phyloP scores from a whole-genome alignment of 2,797 vertebrate genomes.

The Circus cinereus region DNA sequence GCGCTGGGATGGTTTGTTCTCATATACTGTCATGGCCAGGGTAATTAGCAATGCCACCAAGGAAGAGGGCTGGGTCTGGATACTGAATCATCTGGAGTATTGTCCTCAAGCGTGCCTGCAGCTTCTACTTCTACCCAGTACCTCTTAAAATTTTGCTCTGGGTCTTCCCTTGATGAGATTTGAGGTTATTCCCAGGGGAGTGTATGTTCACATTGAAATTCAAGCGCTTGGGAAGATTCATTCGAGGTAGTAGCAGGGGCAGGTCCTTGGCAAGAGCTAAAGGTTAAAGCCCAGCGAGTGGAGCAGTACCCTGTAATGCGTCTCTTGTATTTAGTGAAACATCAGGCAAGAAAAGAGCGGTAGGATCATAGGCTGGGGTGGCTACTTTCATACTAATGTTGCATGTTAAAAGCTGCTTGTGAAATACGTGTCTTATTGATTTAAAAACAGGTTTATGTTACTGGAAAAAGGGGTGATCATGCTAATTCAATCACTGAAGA shows the following conservation, averaged over 20 bases:
- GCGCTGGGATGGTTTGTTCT: background rate
- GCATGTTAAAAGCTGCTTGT: background rate
- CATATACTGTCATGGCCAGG: background rate
- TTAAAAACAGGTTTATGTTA: background rate
- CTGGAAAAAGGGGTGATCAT: constrained; percentile 10
- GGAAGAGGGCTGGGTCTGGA: background rate
- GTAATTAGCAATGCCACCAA: background rate
- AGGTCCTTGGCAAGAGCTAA: background rate
- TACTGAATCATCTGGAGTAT: background rate
- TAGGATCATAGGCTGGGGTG: background rate
- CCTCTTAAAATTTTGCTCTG: background rate
- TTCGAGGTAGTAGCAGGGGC: background rate
- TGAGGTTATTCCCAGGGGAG: background rate
- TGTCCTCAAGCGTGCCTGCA: rapidly evolving
- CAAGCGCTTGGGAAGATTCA: rapidly evolving
- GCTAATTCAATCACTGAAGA: background rate
- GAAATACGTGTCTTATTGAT: background rate
- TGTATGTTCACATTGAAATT: rapidly evolving
- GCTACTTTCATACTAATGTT: background rate
- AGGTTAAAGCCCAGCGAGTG: background rate
- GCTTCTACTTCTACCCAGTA: background rate
- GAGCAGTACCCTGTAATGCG: rapidly evolving
- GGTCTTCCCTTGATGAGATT: background rate
- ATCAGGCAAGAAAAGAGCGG: background rate
- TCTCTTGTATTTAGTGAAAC: background rate